Evolutionary conservation across 2,113 vertebrate genomes (phyloP), one percentile per base, ranked within the genome.

Genomic region (Cinclus mexicanus): DNA sequence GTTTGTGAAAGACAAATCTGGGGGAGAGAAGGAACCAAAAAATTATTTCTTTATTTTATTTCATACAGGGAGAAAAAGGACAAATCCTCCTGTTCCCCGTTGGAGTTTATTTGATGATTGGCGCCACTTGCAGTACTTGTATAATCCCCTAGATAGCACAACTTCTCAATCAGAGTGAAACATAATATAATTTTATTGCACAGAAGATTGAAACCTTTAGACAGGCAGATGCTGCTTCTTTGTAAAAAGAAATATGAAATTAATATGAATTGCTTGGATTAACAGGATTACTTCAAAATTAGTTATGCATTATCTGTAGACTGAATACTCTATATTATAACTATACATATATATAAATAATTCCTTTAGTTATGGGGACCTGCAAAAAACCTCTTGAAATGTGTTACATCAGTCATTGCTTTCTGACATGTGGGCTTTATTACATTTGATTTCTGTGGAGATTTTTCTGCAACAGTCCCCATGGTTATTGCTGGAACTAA

Each of bases 101-200:
- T 79, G 42, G 31, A 93, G 29, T 93, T 94, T 90, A 35, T 81
- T 64, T 64, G 90, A 68, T 61, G 55, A 75, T 18, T 64, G 35
- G 61, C 92, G 70, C 29, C 46, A 75, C 59, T 64, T 91, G n/a
- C 49, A 92, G 14, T 70, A 85, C 42, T 79, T 71, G 22, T 60
- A n/a, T 70, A 89, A 86, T 87, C 39, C 83, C 64, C 59, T 68
- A 65, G 71, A 75, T 18, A 96, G 57, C 75, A 84, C 46, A 96
- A 50, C 35, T 78, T 87, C 87, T 86, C 79, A 96, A 86, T 86
- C 68, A 83, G 63, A 92, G 57, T 89, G 68, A 90, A 95, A 93
- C 12, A 31, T 52, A 89, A 60, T 65, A 77, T 63, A 13, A 37
- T 80, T 95, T 93, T 91, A 65, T 57, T 64, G 60, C 67, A 72